Evolutionary conservation across 2,113 vertebrate species (phyloP).

Genomic region (Romanogobio albipinnatus): DNA sequence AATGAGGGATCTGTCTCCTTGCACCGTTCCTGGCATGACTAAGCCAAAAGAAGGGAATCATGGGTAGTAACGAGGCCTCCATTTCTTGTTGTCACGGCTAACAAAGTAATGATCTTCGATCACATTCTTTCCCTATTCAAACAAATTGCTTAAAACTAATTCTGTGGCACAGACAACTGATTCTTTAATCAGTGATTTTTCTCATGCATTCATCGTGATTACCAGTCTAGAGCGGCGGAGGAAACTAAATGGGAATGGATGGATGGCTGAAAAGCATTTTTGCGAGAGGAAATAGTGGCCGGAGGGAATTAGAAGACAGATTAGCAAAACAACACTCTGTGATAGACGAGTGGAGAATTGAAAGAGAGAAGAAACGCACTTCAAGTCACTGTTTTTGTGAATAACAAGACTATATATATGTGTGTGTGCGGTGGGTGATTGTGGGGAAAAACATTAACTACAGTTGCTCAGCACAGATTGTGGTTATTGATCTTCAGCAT

Average conservation of each 20-base stretch:
- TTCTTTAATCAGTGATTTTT: slow-evolving; percentile 24
- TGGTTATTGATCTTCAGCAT: slow-evolving; percentile 17
- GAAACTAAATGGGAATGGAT: not conserved
- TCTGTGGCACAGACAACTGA: not conserved
- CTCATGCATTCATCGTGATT: not conserved
- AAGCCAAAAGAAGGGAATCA: slow-evolving; percentile 17
- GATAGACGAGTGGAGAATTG: not conserved
- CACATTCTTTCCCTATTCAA: not conserved
- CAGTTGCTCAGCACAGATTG: slow-evolving; percentile 14
- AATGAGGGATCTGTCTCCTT: not conserved
- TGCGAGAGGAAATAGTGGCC: slow-evolving; percentile 3
- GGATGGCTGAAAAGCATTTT: slow-evolving; percentile 14
- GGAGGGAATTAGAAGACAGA: slow-evolving; percentile 10
- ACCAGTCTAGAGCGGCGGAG: slow-evolving; percentile 2
- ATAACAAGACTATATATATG: not conserved
- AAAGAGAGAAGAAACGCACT: not conserved
- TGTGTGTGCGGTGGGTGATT: slow-evolving; percentile 22
- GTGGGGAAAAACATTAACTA: slow-evolving; percentile 8
- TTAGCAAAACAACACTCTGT: not conserved
- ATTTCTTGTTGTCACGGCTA: not conserved
- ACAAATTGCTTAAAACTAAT: not conserved
- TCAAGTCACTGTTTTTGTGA: not conserved
- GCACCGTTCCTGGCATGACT: not conserved
- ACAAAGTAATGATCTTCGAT: slow-evolving; percentile 26
- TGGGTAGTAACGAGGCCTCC: not conserved